Conservation (phyloP, 2,113 vertebrate genomes). For the Acrocephalus arundinaceus region DNA sequence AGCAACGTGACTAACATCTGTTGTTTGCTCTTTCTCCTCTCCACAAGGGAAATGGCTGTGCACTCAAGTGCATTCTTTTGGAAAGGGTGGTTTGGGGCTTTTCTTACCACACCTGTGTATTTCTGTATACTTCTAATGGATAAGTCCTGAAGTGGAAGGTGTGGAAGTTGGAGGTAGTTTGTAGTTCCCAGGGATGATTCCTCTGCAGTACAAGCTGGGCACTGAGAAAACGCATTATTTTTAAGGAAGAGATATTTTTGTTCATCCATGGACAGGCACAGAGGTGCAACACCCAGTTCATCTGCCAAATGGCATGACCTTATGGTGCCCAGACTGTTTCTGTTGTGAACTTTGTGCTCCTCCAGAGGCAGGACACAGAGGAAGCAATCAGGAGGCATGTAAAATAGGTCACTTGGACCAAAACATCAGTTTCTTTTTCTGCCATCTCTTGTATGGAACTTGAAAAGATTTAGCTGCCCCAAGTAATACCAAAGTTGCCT, state of each 20-base stretch:
- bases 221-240: not conserved
- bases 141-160: not conserved
- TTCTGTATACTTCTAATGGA: not conserved
- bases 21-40: slow-evolving; percentile 45
- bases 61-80: slow-evolving; percentile 19
- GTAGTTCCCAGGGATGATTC: not conserved
- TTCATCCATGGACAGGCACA: not conserved
- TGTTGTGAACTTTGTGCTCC: not conserved
- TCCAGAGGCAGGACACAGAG: not conserved
- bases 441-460: not conserved
- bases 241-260: not conserved
- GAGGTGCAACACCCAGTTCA: not conserved
- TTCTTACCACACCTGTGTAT: not conserved
- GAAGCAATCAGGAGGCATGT: not conserved
- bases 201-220: not conserved
- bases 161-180: not conserved
- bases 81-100: not conserved
- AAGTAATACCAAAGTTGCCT: not conserved
- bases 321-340: not conserved
- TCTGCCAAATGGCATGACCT: not conserved
- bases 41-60: not conserved
- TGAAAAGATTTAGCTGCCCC: not conserved
- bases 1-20: slow-evolving; percentile 45
- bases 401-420: not conserved
- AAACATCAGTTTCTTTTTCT: not conserved